Conservation (phyloP, 2,797 vertebrate genomes). For the Hippoglossus hippoglossus region DNA sequence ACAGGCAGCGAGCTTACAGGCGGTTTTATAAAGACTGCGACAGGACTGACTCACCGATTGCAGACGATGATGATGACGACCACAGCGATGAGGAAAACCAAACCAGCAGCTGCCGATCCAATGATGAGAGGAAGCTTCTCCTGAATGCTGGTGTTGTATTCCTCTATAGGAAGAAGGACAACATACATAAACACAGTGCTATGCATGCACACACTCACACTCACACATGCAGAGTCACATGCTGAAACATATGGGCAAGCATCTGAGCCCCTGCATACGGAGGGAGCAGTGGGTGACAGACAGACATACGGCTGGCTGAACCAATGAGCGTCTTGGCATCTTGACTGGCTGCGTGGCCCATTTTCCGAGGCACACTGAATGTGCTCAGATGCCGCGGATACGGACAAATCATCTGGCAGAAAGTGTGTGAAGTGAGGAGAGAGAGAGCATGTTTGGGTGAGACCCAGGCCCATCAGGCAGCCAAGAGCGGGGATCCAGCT, state of each 20-base stretch:
- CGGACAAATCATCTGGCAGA: slow-evolving; percentile 78
- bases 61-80: slow-evolving; percentile 96
- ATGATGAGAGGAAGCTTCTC: slow-evolving; percentile 98
- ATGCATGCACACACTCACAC: slow-evolving; percentile 20
- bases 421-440: slow-evolving; percentile 68
- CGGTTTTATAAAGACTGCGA: slow-evolving; percentile 24
- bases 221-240: slow-evolving; percentile 42
- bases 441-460: slow-evolving; percentile 68
- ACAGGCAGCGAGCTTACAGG: slow-evolving; percentile 1
- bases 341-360: slow-evolving; percentile 47
- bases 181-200: slow-evolving; percentile 39
- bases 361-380: slow-evolving; percentile 66
- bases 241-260: slow-evolving; percentile 74
- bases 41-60: slow-evolving; percentile 88
- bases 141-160: slow-evolving; percentile 98
- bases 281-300: slow-evolving; percentile 78
- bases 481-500: slow-evolving; percentile 68
- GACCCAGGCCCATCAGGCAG: slow-evolving; percentile 63
- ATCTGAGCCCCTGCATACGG: slow-evolving; percentile 76
- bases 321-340: slow-evolving; percentile 69
- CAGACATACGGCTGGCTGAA: slow-evolving; percentile 79
- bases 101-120: slow-evolving; percentile 92
- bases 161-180: slow-evolving; percentile 82
- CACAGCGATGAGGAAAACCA: slow-evolving; percentile 97
- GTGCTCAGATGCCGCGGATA: slow-evolving; percentile 67